These are phyloP conservation scores for Hofmannophila pseudospretella DNA, from an alignment of 2,888 invertebrate species.

Conservation along the genomic window DNA sequence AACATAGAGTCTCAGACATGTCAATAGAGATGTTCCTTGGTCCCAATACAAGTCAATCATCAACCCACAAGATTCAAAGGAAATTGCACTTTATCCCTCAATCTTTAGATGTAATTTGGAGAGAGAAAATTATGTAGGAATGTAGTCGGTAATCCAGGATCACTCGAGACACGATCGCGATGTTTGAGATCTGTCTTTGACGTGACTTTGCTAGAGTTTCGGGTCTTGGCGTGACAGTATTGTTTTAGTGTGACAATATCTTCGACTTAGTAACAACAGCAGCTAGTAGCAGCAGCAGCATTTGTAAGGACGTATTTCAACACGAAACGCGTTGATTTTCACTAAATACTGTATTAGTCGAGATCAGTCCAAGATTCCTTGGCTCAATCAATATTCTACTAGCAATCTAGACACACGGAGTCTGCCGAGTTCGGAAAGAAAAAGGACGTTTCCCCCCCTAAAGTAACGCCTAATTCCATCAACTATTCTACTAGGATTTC, in stretches of 20 bases:
- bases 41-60: constrained; percentile 18
- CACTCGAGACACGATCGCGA: constrained; percentile 48
- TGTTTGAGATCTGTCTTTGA: constrained; percentile 34
- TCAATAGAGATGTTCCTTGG: constrained; percentile 35
- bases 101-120: constrained; percentile 13
- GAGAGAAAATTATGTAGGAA: constrained; percentile 12
- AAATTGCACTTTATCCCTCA: constrained; percentile 7
- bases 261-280: too few relatives aligned
- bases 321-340: too few relatives aligned
- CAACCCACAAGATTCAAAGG: constrained; percentile 5
- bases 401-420: too few relatives aligned
- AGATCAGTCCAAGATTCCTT: too few relatives aligned
- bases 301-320: too few relatives aligned
- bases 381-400: too few relatives aligned
- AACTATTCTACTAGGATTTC: too few relatives aligned
- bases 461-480: too few relatives aligned
- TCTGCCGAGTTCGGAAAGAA: too few relatives aligned
- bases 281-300: too few relatives aligned
- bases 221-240: constrained; percentile 13
- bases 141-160: constrained; percentile 50
- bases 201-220: constrained; percentile 17
- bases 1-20: constrained; percentile 35
- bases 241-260: constrained; percentile 4
- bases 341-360: too few relatives aligned
- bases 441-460: too few relatives aligned